Percentiles rank a stretch among this genome's conserved stretches.
Conservation (phyloP, 2,888 invertebrate species). For the Strigamia transsilvanica region DNA sequence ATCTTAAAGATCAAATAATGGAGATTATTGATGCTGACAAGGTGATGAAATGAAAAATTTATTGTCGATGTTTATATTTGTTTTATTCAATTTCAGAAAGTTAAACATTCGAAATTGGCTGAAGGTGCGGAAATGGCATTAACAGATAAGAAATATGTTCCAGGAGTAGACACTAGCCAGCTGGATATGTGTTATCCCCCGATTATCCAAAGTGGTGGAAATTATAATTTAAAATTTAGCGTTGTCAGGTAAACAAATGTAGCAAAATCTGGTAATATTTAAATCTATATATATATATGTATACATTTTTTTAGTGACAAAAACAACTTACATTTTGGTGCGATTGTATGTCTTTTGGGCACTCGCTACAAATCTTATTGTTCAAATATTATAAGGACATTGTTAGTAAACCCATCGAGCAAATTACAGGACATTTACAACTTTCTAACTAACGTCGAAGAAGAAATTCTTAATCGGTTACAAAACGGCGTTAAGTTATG, state of each 20-base stretch:
- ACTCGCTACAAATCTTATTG: conserved; percentile 97
- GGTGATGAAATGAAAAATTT: conserved; percentile 65
- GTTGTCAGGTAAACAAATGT: conserved; percentile 70
- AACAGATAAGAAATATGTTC: conserved; percentile 94
- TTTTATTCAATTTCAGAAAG: conserved; percentile 74
- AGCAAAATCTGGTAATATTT: no score
- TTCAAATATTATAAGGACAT: conserved; percentile 94
- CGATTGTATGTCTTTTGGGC: conserved; percentile 93
- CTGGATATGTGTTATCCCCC: conserved; percentile 98
- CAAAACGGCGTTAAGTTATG: conserved; percentile 83
- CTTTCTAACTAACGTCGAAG: conserved; percentile 86
- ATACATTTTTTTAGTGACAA: conserved; percentile 77
- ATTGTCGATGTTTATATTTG: background rate
- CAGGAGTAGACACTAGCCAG: conserved; percentile 85
- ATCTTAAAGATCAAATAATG: conserved; percentile 96
- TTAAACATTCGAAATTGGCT: conserved; percentile 92
- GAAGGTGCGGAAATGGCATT: conserved; percentile 94
- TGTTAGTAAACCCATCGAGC: conserved; percentile 90
- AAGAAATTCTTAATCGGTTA: conserved; percentile 85
- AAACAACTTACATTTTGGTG: conserved; percentile 92
- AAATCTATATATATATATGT: background rate
- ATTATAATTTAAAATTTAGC: conserved; percentile 96
- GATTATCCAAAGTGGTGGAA: conserved; percentile 98
- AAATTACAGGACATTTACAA: conserved; percentile 84
- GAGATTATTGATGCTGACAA: conserved; percentile 98